A percentile compares a stretch with the other conserved stretches of the same genome.
These are phyloP conservation scores for Numenius phaeopus DNA, from an alignment of 2,797 vertebrate genomes.

Conservation along the genomic window DNA sequence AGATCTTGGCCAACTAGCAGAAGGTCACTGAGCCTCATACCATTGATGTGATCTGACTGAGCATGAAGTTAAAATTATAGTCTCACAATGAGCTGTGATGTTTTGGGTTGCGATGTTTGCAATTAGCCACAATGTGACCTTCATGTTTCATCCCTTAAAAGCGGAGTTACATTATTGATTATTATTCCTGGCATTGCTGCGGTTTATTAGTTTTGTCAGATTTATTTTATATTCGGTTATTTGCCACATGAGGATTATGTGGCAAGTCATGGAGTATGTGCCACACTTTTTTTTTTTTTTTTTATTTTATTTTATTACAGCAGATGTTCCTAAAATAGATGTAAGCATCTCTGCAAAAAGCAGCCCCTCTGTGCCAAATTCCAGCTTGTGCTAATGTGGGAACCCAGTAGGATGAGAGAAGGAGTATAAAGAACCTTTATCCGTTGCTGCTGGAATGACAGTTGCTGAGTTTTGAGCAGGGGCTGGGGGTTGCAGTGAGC, in stretches of 20 bases:
- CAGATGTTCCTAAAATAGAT: conserved; percentile 68
- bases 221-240: conserved; percentile 67
- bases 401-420: conserved; percentile 49
- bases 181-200: conserved; percentile 9
- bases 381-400: conserved; percentile 48
- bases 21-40: conserved; percentile 29
- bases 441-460: background rate
- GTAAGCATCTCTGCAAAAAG: conserved; percentile 59
- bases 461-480: conserved; percentile 5
- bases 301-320: conserved; percentile 33
- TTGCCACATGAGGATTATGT: conserved; percentile 60
- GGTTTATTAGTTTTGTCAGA: conserved; percentile 58
- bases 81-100: conserved; percentile 5
- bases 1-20: conserved; percentile 26
- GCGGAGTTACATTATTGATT: conserved; percentile 46
- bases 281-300: conserved; percentile 8
- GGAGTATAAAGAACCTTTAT: conserved; percentile 53
- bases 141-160: conserved; percentile 22
- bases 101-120: conserved; percentile 45
- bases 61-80: conserved; percentile 55
- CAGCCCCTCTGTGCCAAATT: conserved; percentile 57
- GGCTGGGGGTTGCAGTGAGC: background rate
- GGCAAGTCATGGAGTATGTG: conserved; percentile 46
- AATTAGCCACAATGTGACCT: conserved; percentile 55
- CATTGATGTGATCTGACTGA: conserved; percentile 49